Conservation (phyloP, 2,888 invertebrate species). For the Andrena chrysosceles region DNA sequence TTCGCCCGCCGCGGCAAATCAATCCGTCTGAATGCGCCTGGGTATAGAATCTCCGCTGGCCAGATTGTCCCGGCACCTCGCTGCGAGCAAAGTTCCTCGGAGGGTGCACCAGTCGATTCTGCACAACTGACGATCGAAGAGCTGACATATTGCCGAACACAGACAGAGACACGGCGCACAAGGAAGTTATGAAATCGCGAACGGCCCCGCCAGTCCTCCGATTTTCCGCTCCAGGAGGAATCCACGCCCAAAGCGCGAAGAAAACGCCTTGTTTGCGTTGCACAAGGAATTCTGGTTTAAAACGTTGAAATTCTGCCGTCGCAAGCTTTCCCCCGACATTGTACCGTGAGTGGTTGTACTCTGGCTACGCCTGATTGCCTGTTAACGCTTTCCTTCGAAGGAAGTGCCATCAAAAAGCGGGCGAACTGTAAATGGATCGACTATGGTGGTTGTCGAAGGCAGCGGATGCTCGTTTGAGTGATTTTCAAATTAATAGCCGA, state of each 20-base stretch:
- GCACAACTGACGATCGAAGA: background rate
- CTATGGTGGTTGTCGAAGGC: background rate
- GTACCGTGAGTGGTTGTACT: background rate
- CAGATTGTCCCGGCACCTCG: slow-evolving; percentile 37
- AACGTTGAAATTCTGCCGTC: slow-evolving; percentile 25
- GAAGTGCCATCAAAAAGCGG: background rate
- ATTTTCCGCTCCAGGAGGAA: slow-evolving; percentile 17
- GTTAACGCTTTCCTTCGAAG: background rate
- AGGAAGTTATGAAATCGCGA: slow-evolving; percentile 51
- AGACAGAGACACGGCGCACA: background rate
- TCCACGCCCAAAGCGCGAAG: background rate
- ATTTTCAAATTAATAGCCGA: no score
- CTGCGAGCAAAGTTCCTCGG: slow-evolving; percentile 22
- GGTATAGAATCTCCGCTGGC: slow-evolving; percentile 21
- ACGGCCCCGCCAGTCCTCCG: background rate
- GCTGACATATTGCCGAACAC: slow-evolving; percentile 53
- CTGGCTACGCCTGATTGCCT: background rate
- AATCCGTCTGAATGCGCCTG: slow-evolving; percentile 33
- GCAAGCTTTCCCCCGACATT: background rate
- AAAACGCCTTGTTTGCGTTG: background rate
- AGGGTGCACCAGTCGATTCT: slow-evolving; percentile 31
- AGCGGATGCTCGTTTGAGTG: background rate
- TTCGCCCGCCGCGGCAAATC: slow-evolving; percentile 35
- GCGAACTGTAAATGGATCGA: background rate
- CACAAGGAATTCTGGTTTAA: background rate